phyloP scores from a whole-genome alignment of 2,113 vertebrate genomes.

The Lophochroa leadbeateri region DNA sequence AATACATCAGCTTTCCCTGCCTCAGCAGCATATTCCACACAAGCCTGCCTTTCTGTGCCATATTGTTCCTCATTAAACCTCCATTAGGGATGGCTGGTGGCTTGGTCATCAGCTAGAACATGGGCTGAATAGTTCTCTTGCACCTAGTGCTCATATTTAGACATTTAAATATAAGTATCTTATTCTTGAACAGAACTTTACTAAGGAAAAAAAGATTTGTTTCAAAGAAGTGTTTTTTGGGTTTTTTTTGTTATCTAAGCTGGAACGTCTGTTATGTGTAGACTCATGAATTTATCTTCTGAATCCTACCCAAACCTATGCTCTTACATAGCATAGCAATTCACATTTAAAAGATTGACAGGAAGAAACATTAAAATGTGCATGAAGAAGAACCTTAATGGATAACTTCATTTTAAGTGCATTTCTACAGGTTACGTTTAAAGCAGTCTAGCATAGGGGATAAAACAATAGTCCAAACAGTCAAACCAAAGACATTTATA shows the following conservation, averaged over 20 bases:
- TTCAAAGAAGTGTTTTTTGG: not conserved
- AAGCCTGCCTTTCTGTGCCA: not conserved
- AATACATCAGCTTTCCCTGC: not conserved
- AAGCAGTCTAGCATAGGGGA: not conserved
- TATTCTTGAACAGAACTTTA: not conserved
- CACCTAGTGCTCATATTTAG: too few relatives aligned
- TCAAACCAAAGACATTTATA: not conserved
- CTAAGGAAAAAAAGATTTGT: not conserved
- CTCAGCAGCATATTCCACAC: not conserved
- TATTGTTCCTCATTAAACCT: not conserved
- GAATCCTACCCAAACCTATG: not conserved
- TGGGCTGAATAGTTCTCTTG: too few relatives aligned
- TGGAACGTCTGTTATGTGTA: not conserved
- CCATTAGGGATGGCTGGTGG: not conserved
- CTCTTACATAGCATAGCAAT: not conserved
- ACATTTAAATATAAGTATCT: too few relatives aligned
- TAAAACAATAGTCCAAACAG: not conserved
- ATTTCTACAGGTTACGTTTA: not conserved
- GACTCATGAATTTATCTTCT: not conserved
- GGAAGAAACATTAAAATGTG: not conserved
- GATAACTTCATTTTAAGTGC: not conserved
- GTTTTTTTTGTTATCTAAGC: not conserved
- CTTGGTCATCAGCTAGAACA: not conserved
- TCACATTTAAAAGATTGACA: not conserved
- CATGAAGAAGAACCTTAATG: not conserved